Evolutionary conservation across 1,140 invertebrate genomes (phyloP).

Genomic region (Danaus plexippus): DNA sequence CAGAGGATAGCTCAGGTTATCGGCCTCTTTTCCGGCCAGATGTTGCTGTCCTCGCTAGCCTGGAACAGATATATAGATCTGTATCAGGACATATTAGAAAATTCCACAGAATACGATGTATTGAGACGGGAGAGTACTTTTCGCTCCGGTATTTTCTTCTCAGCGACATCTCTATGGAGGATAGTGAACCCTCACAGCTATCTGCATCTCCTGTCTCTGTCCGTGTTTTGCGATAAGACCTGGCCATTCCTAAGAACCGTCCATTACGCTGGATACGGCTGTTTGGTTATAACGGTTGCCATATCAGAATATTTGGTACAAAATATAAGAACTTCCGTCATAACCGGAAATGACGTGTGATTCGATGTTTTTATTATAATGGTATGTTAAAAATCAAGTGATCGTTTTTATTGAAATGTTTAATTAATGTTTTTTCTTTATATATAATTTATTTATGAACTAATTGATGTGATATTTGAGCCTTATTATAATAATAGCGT

Average conservation of each 20-base stretch:
- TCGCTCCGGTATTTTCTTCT: slow-evolving; percentile 79
- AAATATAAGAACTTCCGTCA: slow-evolving; percentile 35
- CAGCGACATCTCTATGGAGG: slow-evolving; percentile 82
- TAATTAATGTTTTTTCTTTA: not conserved
- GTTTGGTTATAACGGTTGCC: slow-evolving; percentile 41
- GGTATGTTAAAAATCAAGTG: not conserved
- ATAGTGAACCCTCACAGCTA: slow-evolving; percentile 85
- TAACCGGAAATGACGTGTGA: slow-evolving; percentile 27
- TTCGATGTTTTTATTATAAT: not conserved
- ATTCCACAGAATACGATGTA: slow-evolving; percentile 71
- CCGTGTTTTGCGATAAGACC: slow-evolving; percentile 85
- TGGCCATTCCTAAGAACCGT: slow-evolving; percentile 79
- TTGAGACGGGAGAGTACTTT: slow-evolving; percentile 73
- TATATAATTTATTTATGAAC: not conserved
- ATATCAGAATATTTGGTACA: slow-evolving; percentile 51
- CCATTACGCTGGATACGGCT: slow-evolving; percentile 73
- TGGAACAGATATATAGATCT: slow-evolving; percentile 87
- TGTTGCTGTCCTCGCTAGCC: slow-evolving; percentile 79
- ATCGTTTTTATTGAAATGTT: slow-evolving; percentile 1
- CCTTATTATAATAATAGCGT: too few relatives aligned
- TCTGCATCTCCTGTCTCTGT: slow-evolving; percentile 81
- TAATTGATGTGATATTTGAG: too few relatives aligned
- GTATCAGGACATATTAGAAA: slow-evolving; percentile 83
- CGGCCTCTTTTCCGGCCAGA: slow-evolving; percentile 77
- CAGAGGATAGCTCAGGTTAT: slow-evolving; percentile 77